Base-by-base conservation (phyloP, 1,140 invertebrate species). In the Lithobius niger region DNA sequence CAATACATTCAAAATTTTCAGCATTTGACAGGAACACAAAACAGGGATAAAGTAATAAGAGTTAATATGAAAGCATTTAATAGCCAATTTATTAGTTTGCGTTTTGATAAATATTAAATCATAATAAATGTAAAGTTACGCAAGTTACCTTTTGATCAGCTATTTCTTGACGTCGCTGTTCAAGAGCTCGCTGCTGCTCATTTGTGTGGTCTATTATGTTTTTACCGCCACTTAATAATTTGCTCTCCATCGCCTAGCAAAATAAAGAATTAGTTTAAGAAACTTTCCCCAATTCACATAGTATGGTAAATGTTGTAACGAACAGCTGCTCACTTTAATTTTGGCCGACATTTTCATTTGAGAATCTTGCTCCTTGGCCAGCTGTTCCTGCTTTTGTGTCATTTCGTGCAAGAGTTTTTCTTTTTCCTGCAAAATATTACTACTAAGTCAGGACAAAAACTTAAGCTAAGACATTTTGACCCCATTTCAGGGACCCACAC, bases 151-250 rank as follows among this genome's bases (percentile, higher is more conserved):
- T 90, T 64, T 88, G 77, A 66, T 92, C 88, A 1, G 84, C 81
- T 55, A 95, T 84, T 69, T 94, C 87, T 48, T 77, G 72, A 51
- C 81, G 74, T 59, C 84, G 77, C 64, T 84, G 80, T 65, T 93
- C 86, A 25, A 96, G 71, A 52, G 84, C 82, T 59, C 82, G 75
- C 66, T 93, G 84, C 59, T 91, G 87, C 68, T 92, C 82, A 66
- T 88, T 88, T 15, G 91, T 89, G 63, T 90, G 88, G 68, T 94
- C 88, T 21, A 93, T 77, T 47, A 96, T 83, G 68, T 90, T 89
- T 67, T 87, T 89, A 6, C 76, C 76, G 27, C 91, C 92, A 57
- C 81, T 79, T 27, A 96, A 78, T 56, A 96, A 72, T 66, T 93
- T 88, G 61, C 86, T 87, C 68, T 95, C 88, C 69, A 96, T 79